These are phyloP conservation scores for Scolopax mira DNA, from an alignment of 2,113 vertebrate genomes.

Conservation along the genomic window DNA sequence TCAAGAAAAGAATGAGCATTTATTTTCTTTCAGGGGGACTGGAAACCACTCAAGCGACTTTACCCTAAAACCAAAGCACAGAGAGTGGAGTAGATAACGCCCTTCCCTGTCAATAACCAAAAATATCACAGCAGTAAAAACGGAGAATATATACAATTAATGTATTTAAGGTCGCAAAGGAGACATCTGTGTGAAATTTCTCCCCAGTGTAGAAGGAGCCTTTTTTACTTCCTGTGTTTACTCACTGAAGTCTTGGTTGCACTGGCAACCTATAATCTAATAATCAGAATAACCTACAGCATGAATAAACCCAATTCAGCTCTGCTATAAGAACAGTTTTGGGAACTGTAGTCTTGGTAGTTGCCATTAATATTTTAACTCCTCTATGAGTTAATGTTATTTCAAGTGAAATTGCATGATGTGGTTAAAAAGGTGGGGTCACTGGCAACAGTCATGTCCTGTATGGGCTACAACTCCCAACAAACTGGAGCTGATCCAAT, in stretches of 20 bases:
- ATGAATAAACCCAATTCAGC: not conserved
- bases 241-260: not conserved
- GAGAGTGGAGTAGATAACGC: not conserved
- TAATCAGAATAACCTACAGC: not conserved
- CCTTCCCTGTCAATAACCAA: not conserved
- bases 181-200: not conserved
- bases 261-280: too few species aligned
- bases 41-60: not conserved
- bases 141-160: not conserved
- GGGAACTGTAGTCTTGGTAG: not conserved
- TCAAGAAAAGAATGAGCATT: not conserved
- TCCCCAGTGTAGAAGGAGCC: not conserved
- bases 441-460: not conserved
- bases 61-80: not conserved
- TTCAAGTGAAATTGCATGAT: not conserved
- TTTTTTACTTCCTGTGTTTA: not conserved
- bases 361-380: not conserved
- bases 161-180: not conserved
- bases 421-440: slow-evolving; percentile 28
- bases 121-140: not conserved
- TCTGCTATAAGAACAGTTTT: not conserved
- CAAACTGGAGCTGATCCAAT: slow-evolving; percentile 6
- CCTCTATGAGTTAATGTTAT: not conserved
- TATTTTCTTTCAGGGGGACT: not conserved
- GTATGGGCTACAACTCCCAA: not conserved